Conservation (phyloP, 2,888 invertebrate species). For the Proisotoma minuta region DNA sequence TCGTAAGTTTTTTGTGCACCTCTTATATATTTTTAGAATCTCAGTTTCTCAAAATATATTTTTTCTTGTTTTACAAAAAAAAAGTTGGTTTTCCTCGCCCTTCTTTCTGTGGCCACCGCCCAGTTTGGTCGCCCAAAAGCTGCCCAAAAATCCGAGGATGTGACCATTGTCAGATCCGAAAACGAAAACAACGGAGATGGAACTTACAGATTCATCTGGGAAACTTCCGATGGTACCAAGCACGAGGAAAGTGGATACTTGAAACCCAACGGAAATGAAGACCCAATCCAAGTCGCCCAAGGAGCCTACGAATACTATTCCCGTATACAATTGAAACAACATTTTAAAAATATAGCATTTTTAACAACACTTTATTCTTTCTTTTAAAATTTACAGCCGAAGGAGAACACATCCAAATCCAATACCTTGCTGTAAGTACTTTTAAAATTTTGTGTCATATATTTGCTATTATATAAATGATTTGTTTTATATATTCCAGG, state of each 20-base stretch:
- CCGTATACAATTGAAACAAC: no score
- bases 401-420: slow-evolving; percentile 33
- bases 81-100: slow-evolving; percentile 24
- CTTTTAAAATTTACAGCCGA: slow-evolving; percentile 9
- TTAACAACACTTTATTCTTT: no score
- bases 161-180: slow-evolving; percentile 30
- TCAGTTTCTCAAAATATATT: no score
- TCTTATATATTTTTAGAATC: no score
- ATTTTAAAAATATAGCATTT: no score
- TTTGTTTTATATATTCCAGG: no score
- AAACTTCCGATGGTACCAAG: slow-evolving; percentile 33
- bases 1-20: no score
- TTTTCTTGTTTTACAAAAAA: no score
- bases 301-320: slow-evolving; percentile 33
- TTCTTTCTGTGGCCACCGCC: slow-evolving; percentile 28
- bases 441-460: not conserved
- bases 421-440: slow-evolving; percentile 29
- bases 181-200: slow-evolving; percentile 32
- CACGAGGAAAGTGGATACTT: slow-evolving; percentile 33
- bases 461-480: not conserved
- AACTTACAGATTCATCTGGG: slow-evolving; percentile 29
- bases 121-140: slow-evolving; percentile 24
- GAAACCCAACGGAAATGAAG: slow-evolving; percentile 36
- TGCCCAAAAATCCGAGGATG: slow-evolving; percentile 16
- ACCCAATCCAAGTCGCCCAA: slow-evolving; percentile 38